These are phyloP conservation scores for Lagopus leucura DNA, from an alignment of 2,113 vertebrate species.

Conservation along the genomic window DNA sequence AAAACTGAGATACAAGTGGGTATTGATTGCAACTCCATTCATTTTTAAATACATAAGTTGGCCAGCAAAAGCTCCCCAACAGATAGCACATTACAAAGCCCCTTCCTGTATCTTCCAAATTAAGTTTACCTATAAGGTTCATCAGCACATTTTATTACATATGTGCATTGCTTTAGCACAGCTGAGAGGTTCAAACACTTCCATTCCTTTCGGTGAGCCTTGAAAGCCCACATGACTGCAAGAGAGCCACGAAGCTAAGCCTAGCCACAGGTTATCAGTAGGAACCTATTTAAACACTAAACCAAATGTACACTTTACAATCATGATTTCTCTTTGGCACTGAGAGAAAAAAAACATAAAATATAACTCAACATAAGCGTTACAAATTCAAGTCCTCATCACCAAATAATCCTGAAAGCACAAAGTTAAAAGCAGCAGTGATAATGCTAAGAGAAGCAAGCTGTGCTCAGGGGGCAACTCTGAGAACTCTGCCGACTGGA, in stretches of 20 bases:
- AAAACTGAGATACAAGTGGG: not conserved
- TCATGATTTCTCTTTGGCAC: not conserved
- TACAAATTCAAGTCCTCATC: not conserved
- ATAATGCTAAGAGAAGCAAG: rapidly evolving
- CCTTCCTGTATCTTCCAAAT: not conserved
- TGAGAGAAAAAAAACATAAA: not conserved
- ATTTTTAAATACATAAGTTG: not conserved
- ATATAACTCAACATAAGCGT: not conserved
- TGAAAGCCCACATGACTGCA: not conserved
- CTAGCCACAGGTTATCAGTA: not conserved
- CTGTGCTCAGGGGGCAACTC: not conserved
- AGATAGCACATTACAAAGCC: not conserved
- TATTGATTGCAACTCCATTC: not conserved
- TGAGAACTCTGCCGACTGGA: not conserved
- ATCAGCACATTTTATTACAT: not conserved
- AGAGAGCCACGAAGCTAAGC: not conserved
- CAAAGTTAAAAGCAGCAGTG: not conserved
- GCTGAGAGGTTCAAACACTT: not conserved
- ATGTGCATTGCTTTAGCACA: not conserved
- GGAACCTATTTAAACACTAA: not conserved
- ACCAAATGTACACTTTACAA: not conserved
- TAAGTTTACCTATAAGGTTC: not conserved
- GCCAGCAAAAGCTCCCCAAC: not conserved
- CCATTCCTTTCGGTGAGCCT: not conserved
- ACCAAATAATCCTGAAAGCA: not conserved